Percentiles rank a stretch among this genome's conserved stretches.
phyloP scores from a whole-genome alignment of 2,888 invertebrate genomes.

The Plagodis pulveraria region DNA sequence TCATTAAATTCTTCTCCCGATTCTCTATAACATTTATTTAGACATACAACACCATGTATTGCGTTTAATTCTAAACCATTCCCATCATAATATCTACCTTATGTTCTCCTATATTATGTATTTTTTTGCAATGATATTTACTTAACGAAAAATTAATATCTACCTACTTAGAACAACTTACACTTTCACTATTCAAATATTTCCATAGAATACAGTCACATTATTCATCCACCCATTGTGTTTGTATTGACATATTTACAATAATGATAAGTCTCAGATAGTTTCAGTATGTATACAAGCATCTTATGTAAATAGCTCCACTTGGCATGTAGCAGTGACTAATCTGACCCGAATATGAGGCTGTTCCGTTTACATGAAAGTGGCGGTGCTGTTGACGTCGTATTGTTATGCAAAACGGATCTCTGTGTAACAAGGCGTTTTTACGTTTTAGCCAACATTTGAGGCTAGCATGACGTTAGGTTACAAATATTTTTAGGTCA shows the following conservation, averaged over 20 bases:
- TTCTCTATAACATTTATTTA: too few species aligned
- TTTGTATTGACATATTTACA: slow-evolving; percentile 47
- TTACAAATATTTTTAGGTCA: slow-evolving; percentile 16
- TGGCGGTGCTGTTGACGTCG: slow-evolving; percentile 44
- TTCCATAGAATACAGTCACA: slow-evolving; percentile 1
- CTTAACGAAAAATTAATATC: neutral
- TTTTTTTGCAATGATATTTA: neutral
- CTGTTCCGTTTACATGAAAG: slow-evolving; percentile 65
- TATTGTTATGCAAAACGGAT: slow-evolving; percentile 76
- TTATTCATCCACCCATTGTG: slow-evolving; percentile 21
- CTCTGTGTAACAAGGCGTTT: slow-evolving; percentile 31
- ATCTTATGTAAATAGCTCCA: slow-evolving; percentile 65
- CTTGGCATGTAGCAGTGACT: slow-evolving; percentile 56
- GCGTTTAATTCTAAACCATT: too few species aligned
- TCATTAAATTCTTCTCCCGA: too few species aligned
- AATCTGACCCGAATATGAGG: slow-evolving; percentile 61
- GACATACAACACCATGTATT: too few species aligned
- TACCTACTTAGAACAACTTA: slow-evolving; percentile 15
- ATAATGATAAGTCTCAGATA: slow-evolving; percentile 46
- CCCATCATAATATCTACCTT: too few species aligned
- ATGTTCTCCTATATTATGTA: too few species aligned
- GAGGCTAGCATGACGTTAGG: slow-evolving; percentile 16
- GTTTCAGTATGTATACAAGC: slow-evolving; percentile 41
- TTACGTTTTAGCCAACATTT: slow-evolving; percentile 16
- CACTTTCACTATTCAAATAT: slow-evolving; percentile 34